Base-by-base conservation (phyloP, 2,797 vertebrate genomes). In the Pantherophis alleghaniensis region DNA sequence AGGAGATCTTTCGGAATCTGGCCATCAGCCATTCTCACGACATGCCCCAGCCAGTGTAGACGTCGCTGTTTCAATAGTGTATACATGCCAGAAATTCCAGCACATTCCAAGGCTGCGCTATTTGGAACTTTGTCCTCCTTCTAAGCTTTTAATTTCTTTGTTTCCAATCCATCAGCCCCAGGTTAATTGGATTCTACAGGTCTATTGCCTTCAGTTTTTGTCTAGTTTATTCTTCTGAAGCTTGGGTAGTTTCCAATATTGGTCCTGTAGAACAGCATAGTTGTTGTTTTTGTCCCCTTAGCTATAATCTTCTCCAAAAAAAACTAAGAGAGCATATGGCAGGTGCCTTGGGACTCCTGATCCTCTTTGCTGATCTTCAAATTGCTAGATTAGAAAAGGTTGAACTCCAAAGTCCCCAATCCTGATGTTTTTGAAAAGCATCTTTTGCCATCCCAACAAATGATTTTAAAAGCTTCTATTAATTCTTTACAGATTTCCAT, bases 141-240 rank as follows among this genome's bases (percentile, higher is more conserved):
- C 28, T 74, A 93, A 90, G 61, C 20, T 91, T 91, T 90, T 37
- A 79, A 66, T 32, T 92, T 69, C 91, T 91, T 83, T 1, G 42
- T 95, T 94, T 96, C 94, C 59, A 96, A 20, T 60, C 0, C 24
- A 42, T 7, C 24, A 6, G 53, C 69, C 42, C 74, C 0, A 94
- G 18, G 22, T 11, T 86, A 94, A 96, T n/a, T 13, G 32, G 60
- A 93, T 94, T 94, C 53, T 51, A 16, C 74, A 86, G 92, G 20
- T 24, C 94, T 69, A 59, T 60, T 92, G 92, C 91, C 4, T 89
- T 88, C 14, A 26, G 11, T 2, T 94, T 96, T 94, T 74, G 20
- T 42, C 20, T 51, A 32, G 42, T 20, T 4, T 61, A 32, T 66
- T 92, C 90, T 7, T 56, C 60, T 28, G 74, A 90, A 13, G 5